Percentiles rank a stretch among this genome's conserved stretches.
These are phyloP conservation scores for Mus spretus DNA, from an alignment of 2,797 vertebrate species.

Conservation along the genomic window DNA sequence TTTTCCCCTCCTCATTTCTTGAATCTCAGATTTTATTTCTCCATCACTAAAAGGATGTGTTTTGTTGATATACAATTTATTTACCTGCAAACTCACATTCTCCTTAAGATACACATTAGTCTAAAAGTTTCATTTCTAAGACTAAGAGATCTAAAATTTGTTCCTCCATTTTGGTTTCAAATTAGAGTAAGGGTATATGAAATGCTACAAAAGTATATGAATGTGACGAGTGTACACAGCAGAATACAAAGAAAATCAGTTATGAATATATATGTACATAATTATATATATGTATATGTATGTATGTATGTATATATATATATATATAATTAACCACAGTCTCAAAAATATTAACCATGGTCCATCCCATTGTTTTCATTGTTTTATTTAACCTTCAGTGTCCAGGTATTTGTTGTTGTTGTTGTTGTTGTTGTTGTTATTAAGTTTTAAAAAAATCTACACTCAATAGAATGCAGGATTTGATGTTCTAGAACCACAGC, in stretches of 20 bases:
- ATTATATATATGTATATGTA: too few species aligned
- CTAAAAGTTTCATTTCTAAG: slow-evolving; percentile 58
- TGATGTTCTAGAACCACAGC: slow-evolving; percentile 59
- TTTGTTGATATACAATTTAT: slow-evolving; percentile 75
- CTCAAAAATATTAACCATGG: slow-evolving; percentile 80
- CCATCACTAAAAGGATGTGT: slow-evolving; percentile 47
- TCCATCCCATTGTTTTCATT: slow-evolving; percentile 73
- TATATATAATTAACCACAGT: slow-evolving; percentile 74
- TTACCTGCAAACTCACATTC: slow-evolving; percentile 71
- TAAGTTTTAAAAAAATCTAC: slow-evolving; percentile 9
- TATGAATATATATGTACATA: neutral
- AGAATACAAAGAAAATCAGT: slow-evolving; percentile 59
- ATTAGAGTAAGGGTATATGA: slow-evolving; percentile 48
- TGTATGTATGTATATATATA: too few species aligned
- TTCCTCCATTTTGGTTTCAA: slow-evolving; percentile 74
- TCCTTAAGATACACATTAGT: slow-evolving; percentile 59
- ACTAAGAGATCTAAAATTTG: slow-evolving; percentile 73
- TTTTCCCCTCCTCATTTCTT: neutral
- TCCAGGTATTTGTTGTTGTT: slow-evolving; percentile 38
- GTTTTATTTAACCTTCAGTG: slow-evolving; percentile 75
- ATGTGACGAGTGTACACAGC: slow-evolving; percentile 41
- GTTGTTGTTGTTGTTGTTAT: too few species aligned
- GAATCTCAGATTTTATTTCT: slow-evolving; percentile 68
- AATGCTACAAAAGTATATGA: slow-evolving; percentile 40
- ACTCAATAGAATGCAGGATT: slow-evolving; percentile 67